These are phyloP conservation scores for Sebastes hubbsi DNA, from an alignment of 2,797 vertebrate species.

Conservation along the genomic window DNA sequence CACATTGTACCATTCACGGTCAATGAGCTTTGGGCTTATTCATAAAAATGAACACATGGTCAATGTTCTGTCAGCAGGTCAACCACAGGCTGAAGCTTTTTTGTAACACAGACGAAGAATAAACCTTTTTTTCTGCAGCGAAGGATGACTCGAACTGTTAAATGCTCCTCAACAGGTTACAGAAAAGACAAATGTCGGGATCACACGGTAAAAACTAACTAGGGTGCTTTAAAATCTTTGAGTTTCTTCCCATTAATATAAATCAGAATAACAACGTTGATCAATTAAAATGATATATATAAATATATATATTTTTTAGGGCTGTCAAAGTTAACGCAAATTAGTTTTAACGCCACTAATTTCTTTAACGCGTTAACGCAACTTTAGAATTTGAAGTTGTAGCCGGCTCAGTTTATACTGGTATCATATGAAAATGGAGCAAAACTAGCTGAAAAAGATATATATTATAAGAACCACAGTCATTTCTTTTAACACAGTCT, in stretches of 20 bases:
- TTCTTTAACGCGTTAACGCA: too few relatives aligned
- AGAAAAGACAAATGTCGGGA: neutral
- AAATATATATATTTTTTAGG: too few relatives aligned
- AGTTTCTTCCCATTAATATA: neutral
- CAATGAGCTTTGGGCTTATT: constrained; percentile 17
- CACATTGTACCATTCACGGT: constrained; percentile 44
- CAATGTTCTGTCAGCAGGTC: neutral
- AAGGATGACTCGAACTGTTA: neutral
- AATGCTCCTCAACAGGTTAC: neutral
- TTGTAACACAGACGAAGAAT: neutral
- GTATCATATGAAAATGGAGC: too few relatives aligned
- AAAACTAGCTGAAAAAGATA: too few relatives aligned
- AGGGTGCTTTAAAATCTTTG: neutral
- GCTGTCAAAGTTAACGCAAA: too few relatives aligned
- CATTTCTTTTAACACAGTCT: too few relatives aligned
- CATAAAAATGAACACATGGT: constrained; percentile 1
- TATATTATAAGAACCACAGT: too few relatives aligned
- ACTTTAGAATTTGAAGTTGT: too few relatives aligned
- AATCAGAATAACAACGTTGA: neutral
- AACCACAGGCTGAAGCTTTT: neutral
- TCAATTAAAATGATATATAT: neutral
- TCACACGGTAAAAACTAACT: neutral
- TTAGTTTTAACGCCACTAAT: too few relatives aligned
- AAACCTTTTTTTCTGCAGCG: neutral
- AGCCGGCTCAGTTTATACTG: too few relatives aligned